phyloP scores from a whole-genome alignment of 2,797 vertebrate species.

The Spondyliosoma cantharus region DNA sequence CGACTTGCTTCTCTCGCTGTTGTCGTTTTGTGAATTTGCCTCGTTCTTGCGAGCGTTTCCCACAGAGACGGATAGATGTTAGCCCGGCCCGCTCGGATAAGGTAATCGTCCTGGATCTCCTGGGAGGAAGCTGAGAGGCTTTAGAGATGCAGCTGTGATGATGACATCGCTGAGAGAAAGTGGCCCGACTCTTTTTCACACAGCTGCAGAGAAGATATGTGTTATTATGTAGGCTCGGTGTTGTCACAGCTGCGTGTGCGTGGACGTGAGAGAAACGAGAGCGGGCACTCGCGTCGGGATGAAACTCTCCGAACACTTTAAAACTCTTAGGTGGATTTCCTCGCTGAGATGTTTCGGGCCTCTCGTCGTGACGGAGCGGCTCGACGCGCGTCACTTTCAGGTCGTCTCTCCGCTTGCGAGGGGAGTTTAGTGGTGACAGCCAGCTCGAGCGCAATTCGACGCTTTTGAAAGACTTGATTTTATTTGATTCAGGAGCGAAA shows the following conservation, averaged over 20 bases:
- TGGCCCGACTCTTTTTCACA: constrained; percentile 62
- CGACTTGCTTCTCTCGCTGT: not conserved
- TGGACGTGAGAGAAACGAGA: constrained; percentile 44
- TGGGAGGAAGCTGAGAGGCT: constrained; percentile 66
- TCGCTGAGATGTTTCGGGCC: constrained; percentile 32
- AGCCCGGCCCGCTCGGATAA: constrained; percentile 54
- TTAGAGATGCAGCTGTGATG: constrained; percentile 78
- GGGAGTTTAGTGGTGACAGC: constrained; percentile 20
- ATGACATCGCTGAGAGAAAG: constrained; percentile 71
- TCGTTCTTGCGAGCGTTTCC: not conserved
- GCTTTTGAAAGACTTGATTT: constrained; percentile 34
- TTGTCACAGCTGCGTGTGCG: constrained; percentile 53
- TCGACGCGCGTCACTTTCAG: constrained; percentile 12
- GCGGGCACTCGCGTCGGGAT: constrained; percentile 13
- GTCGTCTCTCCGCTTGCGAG: constrained; percentile 17
- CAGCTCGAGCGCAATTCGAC: constrained; percentile 15
- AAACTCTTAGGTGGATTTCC: constrained; percentile 57
- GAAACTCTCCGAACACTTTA: constrained; percentile 53
- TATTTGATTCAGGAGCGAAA: constrained; percentile 26
- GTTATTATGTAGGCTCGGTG: constrained; percentile 31
- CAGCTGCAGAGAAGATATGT: constrained; percentile 70
- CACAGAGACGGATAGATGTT: constrained; percentile 25
- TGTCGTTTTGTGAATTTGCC: not conserved
- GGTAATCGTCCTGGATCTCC: constrained; percentile 53
- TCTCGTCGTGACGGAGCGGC: constrained; percentile 4